These are phyloP conservation scores for Chionoecetes opilio DNA, from an alignment of 1,140 invertebrate species.

Conservation along the genomic window DNA sequence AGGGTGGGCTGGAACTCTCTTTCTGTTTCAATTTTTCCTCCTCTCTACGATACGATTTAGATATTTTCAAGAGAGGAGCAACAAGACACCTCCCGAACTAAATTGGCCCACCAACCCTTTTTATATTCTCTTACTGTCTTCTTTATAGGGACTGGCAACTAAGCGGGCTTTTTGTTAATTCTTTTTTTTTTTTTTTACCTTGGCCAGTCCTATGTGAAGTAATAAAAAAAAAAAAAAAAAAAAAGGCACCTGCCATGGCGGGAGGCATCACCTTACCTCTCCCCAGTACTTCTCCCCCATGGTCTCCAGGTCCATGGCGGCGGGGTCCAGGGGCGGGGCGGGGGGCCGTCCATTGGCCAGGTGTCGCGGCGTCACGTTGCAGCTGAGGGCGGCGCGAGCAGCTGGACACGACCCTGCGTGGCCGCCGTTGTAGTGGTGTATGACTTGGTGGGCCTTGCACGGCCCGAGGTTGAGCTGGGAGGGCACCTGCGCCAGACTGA, in stretches of 20 bases:
- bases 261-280: constrained; percentile 35
- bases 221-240: too few relatives aligned
- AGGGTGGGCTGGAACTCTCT: too few relatives aligned
- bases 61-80: too few relatives aligned
- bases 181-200: too few relatives aligned
- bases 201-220: too few relatives aligned
- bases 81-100: too few relatives aligned
- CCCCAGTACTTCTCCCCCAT: constrained; percentile 73
- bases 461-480: neutral
- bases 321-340: constrained; percentile 7
- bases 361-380: constrained; percentile 70
- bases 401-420: constrained; percentile 62
- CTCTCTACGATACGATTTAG: too few relatives aligned
- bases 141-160: too few relatives aligned
- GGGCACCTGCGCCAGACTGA: constrained; percentile 39
- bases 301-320: constrained; percentile 61
- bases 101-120: too few relatives aligned
- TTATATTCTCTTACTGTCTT: too few relatives aligned
- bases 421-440: neutral
- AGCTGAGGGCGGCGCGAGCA: constrained; percentile 57
- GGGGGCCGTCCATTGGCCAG: constrained; percentile 63
- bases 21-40: too few relatives aligned
- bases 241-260: neutral
- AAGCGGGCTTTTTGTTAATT: too few relatives aligned
- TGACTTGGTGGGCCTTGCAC: neutral